These are phyloP conservation scores for Electrona antarctica DNA, from an alignment of 2,113 vertebrate species.

Conservation along the genomic window DNA sequence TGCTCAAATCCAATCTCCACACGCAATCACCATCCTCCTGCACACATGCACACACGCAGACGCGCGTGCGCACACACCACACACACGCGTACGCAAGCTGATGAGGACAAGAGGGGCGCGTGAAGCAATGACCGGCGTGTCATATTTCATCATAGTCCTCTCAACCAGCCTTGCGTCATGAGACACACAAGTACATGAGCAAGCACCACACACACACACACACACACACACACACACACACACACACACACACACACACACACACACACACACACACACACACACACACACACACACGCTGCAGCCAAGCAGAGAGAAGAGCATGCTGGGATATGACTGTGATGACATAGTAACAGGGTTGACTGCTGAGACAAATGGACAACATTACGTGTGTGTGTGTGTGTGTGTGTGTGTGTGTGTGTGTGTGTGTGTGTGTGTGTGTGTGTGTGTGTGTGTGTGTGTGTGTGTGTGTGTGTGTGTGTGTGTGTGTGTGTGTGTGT, in stretches of 20 bases:
- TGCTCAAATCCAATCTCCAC: constrained; percentile 39
- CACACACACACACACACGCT: constrained; percentile 1
- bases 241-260: constrained; percentile 15
- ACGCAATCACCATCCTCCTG: constrained; percentile 20
- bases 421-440: constrained; percentile 8
- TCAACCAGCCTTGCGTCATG: not conserved
- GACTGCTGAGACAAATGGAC: constrained; percentile 56
- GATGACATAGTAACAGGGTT: constrained; percentile 51
- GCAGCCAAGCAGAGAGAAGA: constrained; percentile 18
- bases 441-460: constrained; percentile 27
- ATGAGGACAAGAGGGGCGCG: constrained; percentile 25
- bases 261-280: constrained; percentile 20
- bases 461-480: constrained; percentile 33
- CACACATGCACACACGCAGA: constrained; percentile 7
- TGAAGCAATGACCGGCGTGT: constrained; percentile 33
- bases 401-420: constrained; percentile 20
- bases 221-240: constrained; percentile 4
- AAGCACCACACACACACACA: constrained; percentile 3
- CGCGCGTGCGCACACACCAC: constrained; percentile 6
- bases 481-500: constrained; percentile 20
- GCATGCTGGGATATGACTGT: constrained; percentile 38
- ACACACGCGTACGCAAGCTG: constrained; percentile 18
- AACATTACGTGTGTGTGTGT: constrained; percentile 44
- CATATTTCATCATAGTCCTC: constrained; percentile 46
- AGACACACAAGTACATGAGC: not conserved